Percentiles rank a stretch among this genome's conserved stretches.
Conservation (phyloP, 2,113 vertebrate genomes). For the Mungos mungo region DNA sequence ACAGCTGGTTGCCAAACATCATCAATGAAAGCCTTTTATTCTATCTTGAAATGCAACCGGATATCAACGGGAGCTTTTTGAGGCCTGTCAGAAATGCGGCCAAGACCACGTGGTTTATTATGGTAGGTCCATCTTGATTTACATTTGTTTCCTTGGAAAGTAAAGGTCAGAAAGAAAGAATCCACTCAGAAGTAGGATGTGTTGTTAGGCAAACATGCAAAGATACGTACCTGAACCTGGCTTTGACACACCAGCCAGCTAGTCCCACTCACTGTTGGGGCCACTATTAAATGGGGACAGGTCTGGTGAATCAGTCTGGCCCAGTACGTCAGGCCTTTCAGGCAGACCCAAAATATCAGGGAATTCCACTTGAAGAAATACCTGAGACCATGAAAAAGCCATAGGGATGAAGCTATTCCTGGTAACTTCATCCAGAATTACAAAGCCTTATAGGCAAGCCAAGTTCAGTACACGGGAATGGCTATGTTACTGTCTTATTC, state of each 20-base stretch:
- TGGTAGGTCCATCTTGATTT: slow-evolving; percentile 84
- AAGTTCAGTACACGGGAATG: no score
- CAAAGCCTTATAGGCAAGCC: not conserved
- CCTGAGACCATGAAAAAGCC: not conserved
- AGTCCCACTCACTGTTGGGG: fast-evolving
- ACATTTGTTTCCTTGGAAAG: not conserved
- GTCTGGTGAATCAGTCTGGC: not conserved
- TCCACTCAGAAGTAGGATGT: not conserved
- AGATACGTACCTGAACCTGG: fast-evolving
- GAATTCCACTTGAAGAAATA: not conserved
- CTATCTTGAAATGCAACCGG: slow-evolving; percentile 94
- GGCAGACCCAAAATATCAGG: not conserved
- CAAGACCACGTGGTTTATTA: slow-evolving; percentile 96
- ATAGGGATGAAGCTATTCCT: not conserved
- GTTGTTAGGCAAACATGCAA: not conserved
- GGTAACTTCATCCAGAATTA: not conserved
- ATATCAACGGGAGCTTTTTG: slow-evolving; percentile 85
- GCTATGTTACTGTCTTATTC: not conserved
- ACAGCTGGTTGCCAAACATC: slow-evolving; percentile 94
- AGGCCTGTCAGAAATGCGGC: slow-evolving; percentile 91
- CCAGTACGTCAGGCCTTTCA: not conserved
- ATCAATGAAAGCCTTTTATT: slow-evolving; percentile 96
- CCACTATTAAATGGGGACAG: not conserved
- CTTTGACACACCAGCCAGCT: not conserved
- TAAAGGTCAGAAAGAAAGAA: not conserved